A percentile compares a stretch with the other conserved stretches of the same genome.
These are phyloP conservation scores for Drosophila histrio DNA, from an alignment of 2,888 invertebrate species.

Conservation along the genomic window DNA sequence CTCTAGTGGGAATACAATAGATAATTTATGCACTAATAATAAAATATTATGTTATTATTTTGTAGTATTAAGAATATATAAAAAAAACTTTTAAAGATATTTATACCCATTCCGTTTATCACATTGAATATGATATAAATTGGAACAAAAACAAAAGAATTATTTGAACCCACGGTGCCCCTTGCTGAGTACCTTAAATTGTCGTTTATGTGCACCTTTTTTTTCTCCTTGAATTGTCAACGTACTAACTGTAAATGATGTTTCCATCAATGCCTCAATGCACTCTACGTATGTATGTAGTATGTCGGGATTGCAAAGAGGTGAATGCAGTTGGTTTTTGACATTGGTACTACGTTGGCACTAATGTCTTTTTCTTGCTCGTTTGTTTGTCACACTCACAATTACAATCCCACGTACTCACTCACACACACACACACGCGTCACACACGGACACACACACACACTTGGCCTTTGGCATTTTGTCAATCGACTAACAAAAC, in stretches of 20 bases:
- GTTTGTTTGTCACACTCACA: conserved; percentile 48
- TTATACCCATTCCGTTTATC: too few species aligned
- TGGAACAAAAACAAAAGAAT: background rate
- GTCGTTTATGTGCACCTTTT: conserved; percentile 48
- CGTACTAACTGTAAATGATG: conserved; percentile 71
- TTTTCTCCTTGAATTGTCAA: conserved; percentile 55
- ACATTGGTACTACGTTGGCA: conserved; percentile 40
- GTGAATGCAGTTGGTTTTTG: conserved; percentile 45
- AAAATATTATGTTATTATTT: too few species aligned
- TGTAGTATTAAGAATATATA: too few species aligned
- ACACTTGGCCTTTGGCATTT: conserved; percentile 65
- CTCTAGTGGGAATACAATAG: too few species aligned
- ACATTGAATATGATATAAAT: background rate
- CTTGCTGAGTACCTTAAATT: conserved; percentile 47
- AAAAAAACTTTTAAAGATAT: too few species aligned
- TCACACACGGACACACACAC: conserved; percentile 6
- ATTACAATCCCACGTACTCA: conserved; percentile 1
- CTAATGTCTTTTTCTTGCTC: conserved; percentile 74
- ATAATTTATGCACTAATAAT: too few species aligned
- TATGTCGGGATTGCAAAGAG: background rate
- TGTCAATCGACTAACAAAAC: conserved; percentile 72
- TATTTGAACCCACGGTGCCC: conserved; percentile 30
- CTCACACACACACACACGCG: conserved; percentile 3
- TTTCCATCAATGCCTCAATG: conserved; percentile 56
- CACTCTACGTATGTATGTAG: conserved; percentile 24